Base-by-base conservation (phyloP, 2,888 invertebrate genomes). In the Microplitis manilae region DNA sequence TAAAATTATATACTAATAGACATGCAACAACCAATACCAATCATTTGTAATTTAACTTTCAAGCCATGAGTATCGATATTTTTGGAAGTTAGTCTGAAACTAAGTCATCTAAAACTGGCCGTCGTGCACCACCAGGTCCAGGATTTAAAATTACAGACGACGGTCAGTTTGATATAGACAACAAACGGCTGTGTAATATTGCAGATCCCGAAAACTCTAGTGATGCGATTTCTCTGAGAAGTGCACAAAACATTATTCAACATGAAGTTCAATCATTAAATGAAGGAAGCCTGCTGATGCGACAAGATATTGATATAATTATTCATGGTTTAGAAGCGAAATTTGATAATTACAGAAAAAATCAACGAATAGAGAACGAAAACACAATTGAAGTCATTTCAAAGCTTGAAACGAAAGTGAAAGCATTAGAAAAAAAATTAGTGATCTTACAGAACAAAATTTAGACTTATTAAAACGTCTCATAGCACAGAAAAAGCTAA, bases 351-450 rank as follows among this genome's bases (percentile, higher is more conserved):
- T 30, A 30, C 30, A 30, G 30, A 30, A 30, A 30, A 30, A 30
- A 30, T 30, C 30, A 30, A 30, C 30, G 30, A 30, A 30, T 30
- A 30, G 30, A 30, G 30, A 2, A 30, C 30, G 30, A 30, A 2
- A 30, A 30, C 4, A 30, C 30, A 40, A 40, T 73, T 82, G 78
- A 81, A 88, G 90, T 71, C 17, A 20, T 71, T 50, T 13, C 8
- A 50, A 9, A 50, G 4, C 13, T 50, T 4, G 50, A 50, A 50
- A 13, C 9, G 2, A 8, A 13, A 50, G 50, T 50, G 50, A 9
- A 8, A 50, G 50, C 50, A 50, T 8, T 50, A 50, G 2, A 50
- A 50, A 50, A 50, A 50, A 50, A 9, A 6, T 50, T 9, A 4
- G 2, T 9, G 13, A 13, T 50, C 8, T 9, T 4, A 13, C 50